A percentile compares a stretch with the other conserved stretches of the same genome.
Evolutionary conservation across 2,797 vertebrate genomes (phyloP).

Genomic region (Aulostomus chinensis): DNA sequence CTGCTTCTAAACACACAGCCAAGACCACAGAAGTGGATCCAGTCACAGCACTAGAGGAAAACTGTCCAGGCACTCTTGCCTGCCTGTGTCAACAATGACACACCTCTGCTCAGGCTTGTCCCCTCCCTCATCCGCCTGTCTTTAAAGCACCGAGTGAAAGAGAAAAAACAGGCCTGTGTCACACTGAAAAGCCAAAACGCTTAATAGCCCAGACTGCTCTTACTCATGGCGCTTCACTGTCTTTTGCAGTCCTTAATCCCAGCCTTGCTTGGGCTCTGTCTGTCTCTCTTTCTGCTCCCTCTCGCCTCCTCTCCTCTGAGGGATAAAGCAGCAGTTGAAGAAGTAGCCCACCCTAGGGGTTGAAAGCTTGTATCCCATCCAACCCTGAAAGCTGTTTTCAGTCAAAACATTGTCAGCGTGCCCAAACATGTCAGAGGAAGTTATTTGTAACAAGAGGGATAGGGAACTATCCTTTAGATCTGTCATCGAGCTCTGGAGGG

Average conservation of each 20-base stretch:
- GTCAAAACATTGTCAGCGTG: conserved; percentile 81
- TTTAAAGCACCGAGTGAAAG: conserved; percentile 40
- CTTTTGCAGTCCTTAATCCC: conserved; percentile 60
- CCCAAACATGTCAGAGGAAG: conserved; percentile 83
- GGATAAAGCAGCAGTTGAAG: conserved; percentile 80
- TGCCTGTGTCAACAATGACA: conserved; percentile 75
- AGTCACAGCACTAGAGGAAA: conserved; percentile 61
- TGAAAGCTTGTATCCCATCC: conserved; percentile 81
- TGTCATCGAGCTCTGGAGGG: conserved; percentile 71
- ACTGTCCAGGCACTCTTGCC: conserved; percentile 66
- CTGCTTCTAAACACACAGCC: conserved; percentile 58
- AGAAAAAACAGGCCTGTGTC: conserved; percentile 57
- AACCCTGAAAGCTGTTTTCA: conserved; percentile 83
- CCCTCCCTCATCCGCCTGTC: conserved; percentile 36
- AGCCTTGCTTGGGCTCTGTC: conserved; percentile 41
- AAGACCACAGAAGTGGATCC: conserved; percentile 70
- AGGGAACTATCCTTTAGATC: conserved; percentile 81
- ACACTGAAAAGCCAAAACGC: conserved; percentile 36
- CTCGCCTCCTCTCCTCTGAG: conserved; percentile 58
- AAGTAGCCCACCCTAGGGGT: conserved; percentile 81
- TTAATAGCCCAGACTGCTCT: conserved; percentile 43
- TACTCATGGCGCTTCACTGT: conserved; percentile 51
- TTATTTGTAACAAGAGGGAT: conserved; percentile 82
- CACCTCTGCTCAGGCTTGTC: conserved; percentile 54
- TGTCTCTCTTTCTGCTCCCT: conserved; percentile 33